Evolutionary conservation across 92 coral and sea anemone species (phyloP).

Genomic region (Actinernus sp.): DNA sequence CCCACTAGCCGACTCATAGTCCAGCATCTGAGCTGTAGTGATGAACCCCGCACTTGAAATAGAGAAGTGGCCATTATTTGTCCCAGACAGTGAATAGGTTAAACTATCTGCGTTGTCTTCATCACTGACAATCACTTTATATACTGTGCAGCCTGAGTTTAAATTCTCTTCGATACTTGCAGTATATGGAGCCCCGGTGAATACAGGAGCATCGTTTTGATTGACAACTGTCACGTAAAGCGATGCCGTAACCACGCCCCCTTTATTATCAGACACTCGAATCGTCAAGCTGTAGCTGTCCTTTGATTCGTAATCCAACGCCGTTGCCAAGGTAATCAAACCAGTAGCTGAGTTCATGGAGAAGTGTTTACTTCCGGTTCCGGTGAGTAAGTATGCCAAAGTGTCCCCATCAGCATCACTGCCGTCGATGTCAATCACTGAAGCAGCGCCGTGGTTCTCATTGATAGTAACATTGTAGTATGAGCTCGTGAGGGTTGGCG

Average conservation of each 20-base stretch:
- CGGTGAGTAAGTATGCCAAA: constrained; percentile 26
- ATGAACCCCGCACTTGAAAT: constrained; percentile 52
- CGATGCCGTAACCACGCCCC: constrained; percentile 38
- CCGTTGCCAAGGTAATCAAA: constrained; percentile 19
- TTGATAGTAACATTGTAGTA: constrained; percentile 36
- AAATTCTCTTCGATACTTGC: constrained; percentile 39
- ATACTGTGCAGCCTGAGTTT: constrained; percentile 14
- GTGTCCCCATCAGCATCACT: constrained; percentile 48
- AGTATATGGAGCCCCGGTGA: constrained; percentile 50
- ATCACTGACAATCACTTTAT: constrained; percentile 21
- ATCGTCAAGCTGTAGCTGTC: constrained; percentile 23
- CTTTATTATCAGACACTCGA: constrained; percentile 30
- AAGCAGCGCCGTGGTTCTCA: constrained; percentile 46
- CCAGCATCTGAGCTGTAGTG: constrained; percentile 44
- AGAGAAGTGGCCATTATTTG: constrained; percentile 21
- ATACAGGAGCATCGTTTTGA: constrained; percentile 48
- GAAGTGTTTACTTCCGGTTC: constrained; percentile 37
- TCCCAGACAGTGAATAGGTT: constrained; percentile 14
- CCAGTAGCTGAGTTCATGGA: constrained; percentile 33
- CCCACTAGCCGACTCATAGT: constrained; percentile 30
- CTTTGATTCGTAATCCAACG: constrained; percentile 35
- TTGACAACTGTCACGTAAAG: constrained; percentile 29
- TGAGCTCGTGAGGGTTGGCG: constrained; percentile 38
- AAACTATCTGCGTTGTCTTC: constrained; percentile 21
- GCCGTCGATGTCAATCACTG: constrained; percentile 46